Evolutionary conservation across 2,797 vertebrate genomes (phyloP), one percentile per base, ranked within the genome.

Genomic region (Zalophus californianus): DNA sequence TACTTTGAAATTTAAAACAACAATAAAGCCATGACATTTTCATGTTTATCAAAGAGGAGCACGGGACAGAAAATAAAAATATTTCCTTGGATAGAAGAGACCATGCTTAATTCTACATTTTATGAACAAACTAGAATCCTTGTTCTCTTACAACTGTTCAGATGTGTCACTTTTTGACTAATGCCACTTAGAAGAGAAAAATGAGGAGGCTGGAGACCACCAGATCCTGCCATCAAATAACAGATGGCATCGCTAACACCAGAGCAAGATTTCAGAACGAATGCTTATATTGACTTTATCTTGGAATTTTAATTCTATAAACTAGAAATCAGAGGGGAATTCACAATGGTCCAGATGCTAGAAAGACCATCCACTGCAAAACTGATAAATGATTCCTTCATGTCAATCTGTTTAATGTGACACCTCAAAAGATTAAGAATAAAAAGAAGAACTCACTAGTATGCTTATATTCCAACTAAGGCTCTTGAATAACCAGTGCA

Each of bases 1-100:
- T 72, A 72, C 92, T 94, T 75, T 87, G 23, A 75, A 95, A 92
- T 90, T 86, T 93, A 85, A 97, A 97, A 90, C 95, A 94, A 54
- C 25, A 78, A 66, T 88, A 80, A 95, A 70, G 41, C 2, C 5
- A 84, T 48, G 21, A 16, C 2, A 83, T 72, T 90, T 97, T 91
- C 35, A 80, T 92, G 35, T 90, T 92, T 87, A 90, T 88, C 38
- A 96, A 92, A 90, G 13, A 83, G 18, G 38, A 32, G 18, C 41
- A 88, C 66, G 3, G 54, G 48, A 87, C 94, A 94, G n/a, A 97
- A 96, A 96, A 96, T 62, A 93, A 82, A 52, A 94, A 97, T 50
- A 58, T 90, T 78, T 89, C 48, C 29, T 73, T 93, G 20, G 18
- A 21, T 54, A 29, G 62, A 91, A 73, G 18, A 68, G 1, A 91